Percentiles rank a stretch among this genome's conserved stretches.
phyloP scores from a whole-genome alignment of 2,797 vertebrate species.

The Sus cebifrons region DNA sequence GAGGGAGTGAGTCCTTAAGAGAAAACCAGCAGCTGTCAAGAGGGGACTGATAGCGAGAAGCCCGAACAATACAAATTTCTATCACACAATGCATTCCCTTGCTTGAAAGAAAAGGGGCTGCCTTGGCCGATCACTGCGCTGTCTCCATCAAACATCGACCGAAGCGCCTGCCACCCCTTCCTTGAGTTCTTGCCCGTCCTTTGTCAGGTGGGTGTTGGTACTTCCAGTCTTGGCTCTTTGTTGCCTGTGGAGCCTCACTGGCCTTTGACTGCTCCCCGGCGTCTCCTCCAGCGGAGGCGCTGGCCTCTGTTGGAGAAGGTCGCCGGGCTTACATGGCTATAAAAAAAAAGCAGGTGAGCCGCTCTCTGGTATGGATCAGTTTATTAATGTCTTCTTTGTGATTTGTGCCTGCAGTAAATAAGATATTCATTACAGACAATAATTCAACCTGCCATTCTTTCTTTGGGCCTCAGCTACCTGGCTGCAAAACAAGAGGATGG shows the following conservation, averaged over 20 bases:
- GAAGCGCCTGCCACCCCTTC: not conserved
- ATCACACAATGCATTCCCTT: not conserved
- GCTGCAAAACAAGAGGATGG: slow-evolving; percentile 76
- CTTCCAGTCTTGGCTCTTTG: not conserved
- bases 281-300: not conserved
- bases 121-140: not conserved
- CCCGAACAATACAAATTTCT: not conserved
- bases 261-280: not conserved
- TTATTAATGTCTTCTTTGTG: slow-evolving; percentile 79
- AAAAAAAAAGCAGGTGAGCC: slow-evolving; percentile 14
- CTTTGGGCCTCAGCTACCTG: slow-evolving; percentile 72
- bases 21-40: not conserved
- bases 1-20: not conserved
- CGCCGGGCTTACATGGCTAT: slow-evolving; percentile 15
- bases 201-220: not conserved
- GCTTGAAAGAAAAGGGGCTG: not conserved
- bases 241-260: not conserved
- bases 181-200: not conserved
- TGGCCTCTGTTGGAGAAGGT: slow-evolving; percentile 70
- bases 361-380: slow-evolving; percentile 57
- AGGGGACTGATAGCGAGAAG: not conserved
- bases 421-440: slow-evolving; percentile 79
- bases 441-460: slow-evolving; percentile 72
- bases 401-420: slow-evolving; percentile 79
- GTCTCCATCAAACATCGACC: not conserved